These are phyloP conservation scores for Eupristina koningsbergeri DNA, from an alignment of 1,140 invertebrate genomes.

Conservation along the genomic window DNA sequence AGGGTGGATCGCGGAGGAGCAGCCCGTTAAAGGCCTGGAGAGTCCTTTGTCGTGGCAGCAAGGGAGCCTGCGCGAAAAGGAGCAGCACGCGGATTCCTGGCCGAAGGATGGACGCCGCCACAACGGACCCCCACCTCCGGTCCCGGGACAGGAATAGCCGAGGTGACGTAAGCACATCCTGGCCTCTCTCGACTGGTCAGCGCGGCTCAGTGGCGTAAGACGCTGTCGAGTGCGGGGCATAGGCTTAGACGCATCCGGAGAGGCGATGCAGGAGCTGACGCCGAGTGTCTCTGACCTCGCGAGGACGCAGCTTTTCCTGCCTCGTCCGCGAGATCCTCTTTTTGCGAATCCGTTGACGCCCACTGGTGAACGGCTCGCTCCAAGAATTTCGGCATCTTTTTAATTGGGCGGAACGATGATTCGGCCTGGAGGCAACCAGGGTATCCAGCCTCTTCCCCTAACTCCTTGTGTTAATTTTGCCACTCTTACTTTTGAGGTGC, in stretches of 20 bases:
- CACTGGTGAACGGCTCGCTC: too few relatives aligned
- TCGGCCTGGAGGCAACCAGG: too few relatives aligned
- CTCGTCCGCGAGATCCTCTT: neutral
- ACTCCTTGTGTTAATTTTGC: neutral
- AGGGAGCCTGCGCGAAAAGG: constrained; percentile 12
- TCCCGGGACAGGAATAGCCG: constrained; percentile 55
- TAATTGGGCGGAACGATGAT: too few relatives aligned
- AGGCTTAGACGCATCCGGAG: neutral
- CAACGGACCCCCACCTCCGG: neutral
- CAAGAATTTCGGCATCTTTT: neutral
- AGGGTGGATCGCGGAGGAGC: neutral
- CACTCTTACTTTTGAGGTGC: neutral
- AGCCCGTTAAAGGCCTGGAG: neutral
- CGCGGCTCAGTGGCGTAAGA: constrained; percentile 34
- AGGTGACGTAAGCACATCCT: constrained; percentile 60
- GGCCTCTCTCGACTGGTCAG: constrained; percentile 5
- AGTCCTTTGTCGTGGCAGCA: constrained; percentile 21
- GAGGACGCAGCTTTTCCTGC: neutral
- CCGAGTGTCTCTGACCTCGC: constrained; percentile 49
- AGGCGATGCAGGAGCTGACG: constrained; percentile 20
- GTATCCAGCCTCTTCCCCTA: too few relatives aligned
- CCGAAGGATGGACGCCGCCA: constrained; percentile 12
- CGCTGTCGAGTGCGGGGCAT: neutral
- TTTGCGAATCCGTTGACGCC: neutral
- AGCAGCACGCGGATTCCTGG: constrained; percentile 1